Percentiles rank a stretch among this genome's conserved stretches.
These are phyloP conservation scores for Acanthisitta chloris DNA, from an alignment of 2,113 vertebrate genomes.

Conservation along the genomic window DNA sequence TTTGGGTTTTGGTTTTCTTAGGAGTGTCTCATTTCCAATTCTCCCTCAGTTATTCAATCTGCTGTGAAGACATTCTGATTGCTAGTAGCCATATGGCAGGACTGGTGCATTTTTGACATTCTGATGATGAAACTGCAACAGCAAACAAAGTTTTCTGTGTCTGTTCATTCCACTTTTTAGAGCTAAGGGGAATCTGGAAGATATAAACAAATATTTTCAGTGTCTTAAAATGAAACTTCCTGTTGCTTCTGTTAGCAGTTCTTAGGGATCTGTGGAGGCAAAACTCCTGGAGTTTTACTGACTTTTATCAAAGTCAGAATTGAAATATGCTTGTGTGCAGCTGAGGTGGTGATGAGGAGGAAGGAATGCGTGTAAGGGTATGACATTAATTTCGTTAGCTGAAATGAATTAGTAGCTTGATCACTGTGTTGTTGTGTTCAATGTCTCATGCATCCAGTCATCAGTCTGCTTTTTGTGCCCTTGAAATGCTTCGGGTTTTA, in stretches of 20 bases:
- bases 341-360: background rate
- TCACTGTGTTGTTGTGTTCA: background rate
- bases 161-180: background rate
- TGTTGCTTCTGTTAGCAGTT: background rate
- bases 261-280: background rate
- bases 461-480: background rate
- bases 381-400: background rate
- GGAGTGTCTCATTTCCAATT: slow-evolving; percentile 1
- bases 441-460: background rate
- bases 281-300: background rate
- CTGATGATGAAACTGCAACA: slow-evolving; percentile 29
- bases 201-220: slow-evolving; percentile 26
- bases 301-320: background rate
- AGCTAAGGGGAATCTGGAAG: background rate
- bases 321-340: background rate
- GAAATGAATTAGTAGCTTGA: background rate
- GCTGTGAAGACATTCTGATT: background rate
- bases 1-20: slow-evolving; percentile 20
- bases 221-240: slow-evolving; percentile 23
- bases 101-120: slow-evolving; percentile 28
- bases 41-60: background rate
- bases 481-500: background rate
- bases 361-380: background rate
- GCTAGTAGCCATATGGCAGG: background rate
- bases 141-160: slow-evolving; percentile 6